These are phyloP conservation scores for Euproctis similis DNA, from an alignment of 2,888 invertebrate genomes.

Conservation along the genomic window DNA sequence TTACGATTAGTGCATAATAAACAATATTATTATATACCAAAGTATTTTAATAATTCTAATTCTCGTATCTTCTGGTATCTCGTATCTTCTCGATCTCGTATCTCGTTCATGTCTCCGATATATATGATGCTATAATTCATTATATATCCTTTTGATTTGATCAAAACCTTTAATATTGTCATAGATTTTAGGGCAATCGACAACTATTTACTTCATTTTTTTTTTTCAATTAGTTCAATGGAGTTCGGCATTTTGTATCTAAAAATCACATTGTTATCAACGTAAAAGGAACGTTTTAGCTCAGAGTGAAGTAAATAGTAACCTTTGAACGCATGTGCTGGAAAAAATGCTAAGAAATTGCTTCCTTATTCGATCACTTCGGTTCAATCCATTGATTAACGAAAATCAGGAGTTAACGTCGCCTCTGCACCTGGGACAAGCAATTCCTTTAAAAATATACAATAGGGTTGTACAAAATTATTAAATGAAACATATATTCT, in stretches of 20 bases:
- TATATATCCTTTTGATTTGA: neutral
- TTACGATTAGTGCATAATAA: too few species aligned
- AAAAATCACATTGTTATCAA: slow-evolving; percentile 19
- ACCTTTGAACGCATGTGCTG: slow-evolving; percentile 26
- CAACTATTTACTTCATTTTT: too few species aligned
- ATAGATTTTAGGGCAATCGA: too few species aligned
- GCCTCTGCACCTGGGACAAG: slow-evolving; percentile 42
- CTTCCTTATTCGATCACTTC: slow-evolving; percentile 37
- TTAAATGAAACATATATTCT: too few species aligned
- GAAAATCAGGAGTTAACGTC: slow-evolving; percentile 52
- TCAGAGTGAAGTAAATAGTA: slow-evolving; percentile 16
- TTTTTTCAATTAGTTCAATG: too few species aligned
- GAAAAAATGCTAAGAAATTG: slow-evolving; percentile 59
- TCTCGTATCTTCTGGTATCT: too few species aligned
- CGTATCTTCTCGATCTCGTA: too few species aligned
- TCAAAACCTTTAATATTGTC: too few species aligned
- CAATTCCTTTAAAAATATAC: slow-evolving; percentile 39
- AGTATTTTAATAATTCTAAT: too few species aligned
- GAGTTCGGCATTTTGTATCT: neutral
- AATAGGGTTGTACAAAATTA: slow-evolving; percentile 22
- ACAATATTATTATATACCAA: too few species aligned
- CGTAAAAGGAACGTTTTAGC: slow-evolving; percentile 18
- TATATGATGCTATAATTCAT: too few species aligned
- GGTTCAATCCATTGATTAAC: slow-evolving; percentile 54
- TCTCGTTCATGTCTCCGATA: too few species aligned